Conservation (phyloP, 2,113 vertebrate genomes). For the Plecturocebus donacophilus region DNA sequence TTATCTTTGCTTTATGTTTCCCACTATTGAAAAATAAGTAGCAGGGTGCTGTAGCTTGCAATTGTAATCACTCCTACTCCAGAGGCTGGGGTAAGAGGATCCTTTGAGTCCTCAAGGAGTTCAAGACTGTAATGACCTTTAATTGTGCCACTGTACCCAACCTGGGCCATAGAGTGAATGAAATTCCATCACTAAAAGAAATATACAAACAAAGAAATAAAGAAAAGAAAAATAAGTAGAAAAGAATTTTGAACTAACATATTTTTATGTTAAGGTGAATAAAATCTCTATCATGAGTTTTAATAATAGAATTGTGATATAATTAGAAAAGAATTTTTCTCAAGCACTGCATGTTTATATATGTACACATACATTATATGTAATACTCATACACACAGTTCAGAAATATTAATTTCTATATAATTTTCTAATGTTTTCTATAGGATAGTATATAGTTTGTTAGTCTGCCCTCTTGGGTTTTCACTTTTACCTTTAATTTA, state of each 20-base stretch:
- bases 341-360: background rate
- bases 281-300: background rate
- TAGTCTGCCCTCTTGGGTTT: background rate
- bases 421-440: background rate
- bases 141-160: background rate
- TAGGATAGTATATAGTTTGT: background rate
- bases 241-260: background rate
- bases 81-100: background rate
- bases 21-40: constrained; percentile 7
- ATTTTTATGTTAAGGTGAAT: constrained; percentile 19
- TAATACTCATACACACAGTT: background rate
- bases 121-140: background rate
- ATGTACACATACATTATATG: background rate
- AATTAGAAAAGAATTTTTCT: constrained; percentile 1
- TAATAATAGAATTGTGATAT: background rate
- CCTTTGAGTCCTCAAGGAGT: background rate
- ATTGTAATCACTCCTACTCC: background rate
- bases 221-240: background rate
- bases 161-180: background rate
- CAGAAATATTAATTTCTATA: background rate
- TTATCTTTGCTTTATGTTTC: constrained; percentile 28
- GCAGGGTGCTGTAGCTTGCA: background rate
- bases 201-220: background rate
- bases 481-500: constrained; percentile 39
- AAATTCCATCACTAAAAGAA: background rate